A percentile compares a stretch with the other conserved stretches of the same genome.
Evolutionary conservation across 2,888 invertebrate genomes (phyloP).

Genomic region (Tinea semifulvella): DNA sequence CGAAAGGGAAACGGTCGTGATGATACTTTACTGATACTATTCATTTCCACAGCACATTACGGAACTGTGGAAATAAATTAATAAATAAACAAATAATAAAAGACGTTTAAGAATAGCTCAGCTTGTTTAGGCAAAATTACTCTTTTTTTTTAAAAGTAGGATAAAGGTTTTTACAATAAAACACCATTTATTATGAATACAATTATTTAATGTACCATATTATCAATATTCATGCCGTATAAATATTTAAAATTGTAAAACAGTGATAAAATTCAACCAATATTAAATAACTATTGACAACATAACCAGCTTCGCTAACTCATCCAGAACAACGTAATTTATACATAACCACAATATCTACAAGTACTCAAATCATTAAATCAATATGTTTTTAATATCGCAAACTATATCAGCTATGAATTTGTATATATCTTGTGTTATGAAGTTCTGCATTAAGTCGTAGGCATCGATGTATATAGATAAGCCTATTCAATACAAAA

Average conservation of each 20-base stretch:
- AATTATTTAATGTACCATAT: constrained; percentile 63
- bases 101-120: too few relatives aligned
- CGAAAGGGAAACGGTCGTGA: too few relatives aligned
- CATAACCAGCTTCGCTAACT: constrained; percentile 9
- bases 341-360: constrained; percentile 6
- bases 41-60: too few relatives aligned
- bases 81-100: too few relatives aligned
- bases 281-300: constrained; percentile 36
- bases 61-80: too few relatives aligned
- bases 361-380: not conserved
- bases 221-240: constrained; percentile 53
- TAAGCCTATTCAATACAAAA: too few relatives aligned
- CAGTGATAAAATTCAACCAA: constrained; percentile 68
- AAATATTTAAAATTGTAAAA: constrained; percentile 69
- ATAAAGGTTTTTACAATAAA: constrained; percentile 32
- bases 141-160: not conserved
- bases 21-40: too few relatives aligned
- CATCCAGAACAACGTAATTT: constrained; percentile 5
- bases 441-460: constrained; percentile 1
- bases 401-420: not conserved
- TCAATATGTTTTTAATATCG: not conserved
- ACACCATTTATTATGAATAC: constrained; percentile 47
- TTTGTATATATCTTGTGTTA: not conserved
- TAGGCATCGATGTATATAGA: too few relatives aligned
- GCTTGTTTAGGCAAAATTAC: too few relatives aligned